These are phyloP conservation scores for Antennarius striatus DNA, from an alignment of 2,113 vertebrate species.

Conservation along the genomic window DNA sequence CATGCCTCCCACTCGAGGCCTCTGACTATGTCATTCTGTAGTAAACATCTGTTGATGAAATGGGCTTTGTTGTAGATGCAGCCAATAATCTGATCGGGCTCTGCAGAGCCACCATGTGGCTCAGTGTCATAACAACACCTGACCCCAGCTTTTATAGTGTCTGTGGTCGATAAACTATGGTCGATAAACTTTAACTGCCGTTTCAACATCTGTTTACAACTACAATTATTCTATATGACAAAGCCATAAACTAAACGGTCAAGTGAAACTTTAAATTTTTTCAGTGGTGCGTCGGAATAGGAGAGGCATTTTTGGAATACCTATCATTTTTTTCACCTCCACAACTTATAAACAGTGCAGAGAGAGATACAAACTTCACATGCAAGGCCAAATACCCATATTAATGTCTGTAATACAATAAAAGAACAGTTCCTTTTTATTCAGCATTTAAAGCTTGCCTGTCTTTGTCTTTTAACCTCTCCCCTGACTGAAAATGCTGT, in stretches of 20 bases:
- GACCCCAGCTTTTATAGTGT: background rate
- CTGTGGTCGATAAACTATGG: slow-evolving; percentile 25
- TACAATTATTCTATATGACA: slow-evolving; percentile 13
- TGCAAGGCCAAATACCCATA: slow-evolving; percentile 41
- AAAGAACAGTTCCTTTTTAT: slow-evolving; percentile 14
- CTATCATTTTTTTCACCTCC: slow-evolving; percentile 66
- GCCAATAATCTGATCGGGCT: slow-evolving; percentile 1
- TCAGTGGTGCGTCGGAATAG: slow-evolving; percentile 32
- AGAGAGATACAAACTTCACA: slow-evolving; percentile 30
- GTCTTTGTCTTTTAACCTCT: slow-evolving; percentile 14
- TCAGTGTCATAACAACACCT: slow-evolving; percentile 11
- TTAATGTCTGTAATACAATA: slow-evolving; percentile 29
- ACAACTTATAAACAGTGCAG: slow-evolving; percentile 59
- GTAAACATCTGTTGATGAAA: slow-evolving; percentile 72
- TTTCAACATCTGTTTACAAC: slow-evolving; percentile 19
- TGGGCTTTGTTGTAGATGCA: slow-evolving; percentile 52
- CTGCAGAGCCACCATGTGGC: slow-evolving; percentile 67
- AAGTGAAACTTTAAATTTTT: slow-evolving; percentile 29
- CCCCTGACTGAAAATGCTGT: background rate
- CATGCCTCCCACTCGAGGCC: slow-evolving; percentile 37
- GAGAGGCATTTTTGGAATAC: slow-evolving; percentile 65
- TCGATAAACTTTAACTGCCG: slow-evolving; percentile 35
- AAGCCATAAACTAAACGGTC: slow-evolving; percentile 21
- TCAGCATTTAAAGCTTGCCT: background rate
- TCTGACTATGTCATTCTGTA: slow-evolving; percentile 39